Percentiles rank a stretch among this genome's conserved stretches.
phyloP scores from a whole-genome alignment of 2,113 vertebrate species.

The Calyptomena viridis region DNA sequence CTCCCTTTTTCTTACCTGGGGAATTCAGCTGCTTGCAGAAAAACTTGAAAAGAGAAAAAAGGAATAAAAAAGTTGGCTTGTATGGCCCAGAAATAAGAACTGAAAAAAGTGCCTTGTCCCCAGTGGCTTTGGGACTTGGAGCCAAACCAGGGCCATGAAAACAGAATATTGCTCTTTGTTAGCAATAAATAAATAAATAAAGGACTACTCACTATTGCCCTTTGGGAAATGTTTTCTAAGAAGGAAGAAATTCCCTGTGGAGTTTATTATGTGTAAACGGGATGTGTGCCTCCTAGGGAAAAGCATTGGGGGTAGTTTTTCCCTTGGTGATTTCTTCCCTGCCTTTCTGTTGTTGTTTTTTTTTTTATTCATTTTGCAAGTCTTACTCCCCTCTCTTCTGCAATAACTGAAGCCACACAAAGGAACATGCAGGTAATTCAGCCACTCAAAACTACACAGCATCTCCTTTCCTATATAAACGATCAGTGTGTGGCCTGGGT shows the following conservation, averaged over 20 bases:
- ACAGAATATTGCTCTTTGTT: slow-evolving; percentile 43
- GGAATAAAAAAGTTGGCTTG: slow-evolving; percentile 16
- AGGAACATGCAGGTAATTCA: slow-evolving; percentile 54
- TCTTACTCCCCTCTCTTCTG: neutral
- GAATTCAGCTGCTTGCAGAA: slow-evolving; percentile 14
- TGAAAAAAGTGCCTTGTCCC: neutral
- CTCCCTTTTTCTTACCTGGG: neutral
- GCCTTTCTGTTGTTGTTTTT: no score
- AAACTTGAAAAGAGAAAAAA: slow-evolving; percentile 10
- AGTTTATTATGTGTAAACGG: slow-evolving; percentile 49
- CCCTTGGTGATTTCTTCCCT: neutral
- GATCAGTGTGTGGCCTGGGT: slow-evolving; percentile 68
- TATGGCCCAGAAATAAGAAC: neutral
- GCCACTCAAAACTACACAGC: slow-evolving; percentile 4
- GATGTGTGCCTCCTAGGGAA: slow-evolving; percentile 33
- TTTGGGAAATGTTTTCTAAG: neutral
- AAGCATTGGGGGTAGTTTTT: slow-evolving; percentile 7
- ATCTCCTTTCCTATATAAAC: slow-evolving; percentile 49
- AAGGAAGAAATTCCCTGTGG: slow-evolving; percentile 35
- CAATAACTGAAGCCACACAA: slow-evolving; percentile 32
- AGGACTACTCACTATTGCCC: neutral
- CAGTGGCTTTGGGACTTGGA: neutral
- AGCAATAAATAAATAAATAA: slow-evolving; percentile 52
- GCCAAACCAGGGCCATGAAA: slow-evolving; percentile 23
- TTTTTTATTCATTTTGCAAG: slow-evolving; percentile 26